These are phyloP conservation scores for Leguminivora glycinivorella DNA, from an alignment of 1,140 invertebrate species.

Conservation along the genomic window DNA sequence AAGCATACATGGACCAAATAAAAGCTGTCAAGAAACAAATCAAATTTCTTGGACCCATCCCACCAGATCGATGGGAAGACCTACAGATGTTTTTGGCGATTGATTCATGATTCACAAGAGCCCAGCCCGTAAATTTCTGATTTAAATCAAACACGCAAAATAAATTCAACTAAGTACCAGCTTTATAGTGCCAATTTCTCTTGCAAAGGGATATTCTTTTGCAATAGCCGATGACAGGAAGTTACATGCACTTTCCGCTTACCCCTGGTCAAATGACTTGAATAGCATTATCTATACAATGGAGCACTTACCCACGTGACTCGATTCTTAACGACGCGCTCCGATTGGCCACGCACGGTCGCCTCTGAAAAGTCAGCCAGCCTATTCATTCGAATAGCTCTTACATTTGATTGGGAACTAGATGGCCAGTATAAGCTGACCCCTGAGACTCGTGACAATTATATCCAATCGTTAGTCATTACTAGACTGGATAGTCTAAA, in stretches of 20 bases:
- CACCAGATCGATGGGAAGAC: too few species aligned
- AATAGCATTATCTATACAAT: constrained; percentile 11
- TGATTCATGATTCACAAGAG: too few species aligned
- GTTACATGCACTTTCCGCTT: not conserved
- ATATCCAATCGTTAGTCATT: not conserved
- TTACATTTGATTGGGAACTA: not conserved
- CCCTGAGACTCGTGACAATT: not conserved
- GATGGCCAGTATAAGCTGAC: not conserved
- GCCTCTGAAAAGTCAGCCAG: constrained; percentile 39
- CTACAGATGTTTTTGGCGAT: too few species aligned
- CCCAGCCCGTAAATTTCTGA: too few species aligned
- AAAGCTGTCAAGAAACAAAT: too few species aligned
- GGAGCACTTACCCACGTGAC: constrained; percentile 22
- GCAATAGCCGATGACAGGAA: not conserved
- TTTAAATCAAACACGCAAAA: not conserved
- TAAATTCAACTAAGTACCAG: not conserved
- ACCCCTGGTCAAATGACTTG: constrained; percentile 14
- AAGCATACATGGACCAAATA: too few species aligned
- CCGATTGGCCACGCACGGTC: constrained; percentile 50
- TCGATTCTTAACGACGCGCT: constrained; percentile 38
- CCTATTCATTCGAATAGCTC: not conserved
- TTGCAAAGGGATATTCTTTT: not conserved
- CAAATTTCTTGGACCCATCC: too few species aligned
- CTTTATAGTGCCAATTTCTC: not conserved
- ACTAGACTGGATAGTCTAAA: not conserved